A percentile compares a stretch with the other conserved stretches of the same genome.
Conservation (phyloP, 2,797 vertebrate species). For the Fistularia tabacaria region DNA sequence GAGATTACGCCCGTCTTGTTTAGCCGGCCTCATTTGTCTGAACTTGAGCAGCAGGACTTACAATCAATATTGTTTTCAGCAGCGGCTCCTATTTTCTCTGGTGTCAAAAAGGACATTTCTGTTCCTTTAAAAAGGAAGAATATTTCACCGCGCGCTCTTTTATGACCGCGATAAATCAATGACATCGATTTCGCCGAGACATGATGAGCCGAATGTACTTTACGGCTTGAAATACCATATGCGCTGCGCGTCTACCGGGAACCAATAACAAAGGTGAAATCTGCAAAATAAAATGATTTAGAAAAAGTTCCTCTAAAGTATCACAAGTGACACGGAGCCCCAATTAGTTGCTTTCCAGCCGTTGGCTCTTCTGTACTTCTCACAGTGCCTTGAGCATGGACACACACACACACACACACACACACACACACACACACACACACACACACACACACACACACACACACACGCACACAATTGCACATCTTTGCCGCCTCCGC, state of each 20-base stretch:
- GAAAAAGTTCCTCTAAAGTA: slow-evolving; percentile 12
- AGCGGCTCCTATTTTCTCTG: background rate
- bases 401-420: slow-evolving; percentile 9
- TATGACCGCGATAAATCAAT: background rate
- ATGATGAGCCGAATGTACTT: too few relatives aligned
- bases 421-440: slow-evolving; percentile 4
- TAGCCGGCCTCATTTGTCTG: too few relatives aligned
- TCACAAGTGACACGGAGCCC: slow-evolving; percentile 10
- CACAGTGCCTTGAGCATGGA: slow-evolving; percentile 2
- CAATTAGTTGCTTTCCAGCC: slow-evolving; percentile 30
- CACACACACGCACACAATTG: slow-evolving; percentile 1
- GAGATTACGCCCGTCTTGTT: too few relatives aligned
- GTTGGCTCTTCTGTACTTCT: slow-evolving; percentile 5
- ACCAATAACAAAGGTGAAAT: background rate
- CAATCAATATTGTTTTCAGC: background rate
- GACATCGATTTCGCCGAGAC: too few relatives aligned
- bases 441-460: slow-evolving; percentile 8
- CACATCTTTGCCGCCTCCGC: background rate
- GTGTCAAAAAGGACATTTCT: background rate
- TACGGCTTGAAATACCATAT: too few relatives aligned
- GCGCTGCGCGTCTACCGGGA: too few relatives aligned
- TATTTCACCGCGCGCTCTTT: background rate
- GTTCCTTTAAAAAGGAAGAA: background rate
- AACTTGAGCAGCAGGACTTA: background rate
- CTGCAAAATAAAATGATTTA: background rate